Conservation (phyloP, 1,140 invertebrate species). For the Drosophila bifasciata region DNA sequence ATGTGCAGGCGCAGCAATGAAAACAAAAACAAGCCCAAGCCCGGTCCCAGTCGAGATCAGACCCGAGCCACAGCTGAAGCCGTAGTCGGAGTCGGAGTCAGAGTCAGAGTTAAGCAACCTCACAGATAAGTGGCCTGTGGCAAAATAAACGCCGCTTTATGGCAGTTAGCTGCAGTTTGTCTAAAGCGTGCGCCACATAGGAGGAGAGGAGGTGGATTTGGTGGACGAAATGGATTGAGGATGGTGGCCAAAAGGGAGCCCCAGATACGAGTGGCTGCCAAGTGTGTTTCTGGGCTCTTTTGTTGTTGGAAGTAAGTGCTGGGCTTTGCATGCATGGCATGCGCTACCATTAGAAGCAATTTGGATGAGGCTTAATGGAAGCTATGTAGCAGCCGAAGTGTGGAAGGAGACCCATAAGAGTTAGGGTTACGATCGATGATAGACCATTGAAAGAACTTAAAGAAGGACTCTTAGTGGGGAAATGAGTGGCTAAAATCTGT, state of each 20-base stretch:
- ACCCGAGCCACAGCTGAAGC: slow-evolving; percentile 27
- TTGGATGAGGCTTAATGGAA: slow-evolving; percentile 65
- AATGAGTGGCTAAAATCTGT: slow-evolving; percentile 16
- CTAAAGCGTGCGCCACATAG: slow-evolving; percentile 64
- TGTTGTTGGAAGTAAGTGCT: slow-evolving; percentile 64
- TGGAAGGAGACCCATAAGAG: slow-evolving; percentile 18
- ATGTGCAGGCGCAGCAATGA: slow-evolving; percentile 65
- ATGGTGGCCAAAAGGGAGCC: slow-evolving; percentile 61
- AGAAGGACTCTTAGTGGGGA: too few species aligned
- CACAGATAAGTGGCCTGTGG: slow-evolving; percentile 80
- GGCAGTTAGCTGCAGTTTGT: slow-evolving; percentile 80
- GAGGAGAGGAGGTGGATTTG: slow-evolving; percentile 19
- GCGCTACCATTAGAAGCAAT: slow-evolving; percentile 79
- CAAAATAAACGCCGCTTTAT: slow-evolving; percentile 82
- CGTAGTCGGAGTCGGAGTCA: slow-evolving; percentile 20
- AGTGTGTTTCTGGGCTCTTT: slow-evolving; percentile 53
- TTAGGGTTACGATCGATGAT: slow-evolving; percentile 17
- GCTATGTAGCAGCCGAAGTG: slow-evolving; percentile 15
- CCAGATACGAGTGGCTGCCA: slow-evolving; percentile 57
- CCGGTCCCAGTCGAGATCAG: slow-evolving; percentile 22
- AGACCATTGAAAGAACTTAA: slow-evolving; percentile 16
- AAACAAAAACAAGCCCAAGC: slow-evolving; percentile 69
- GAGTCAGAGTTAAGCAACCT: slow-evolving; percentile 55
- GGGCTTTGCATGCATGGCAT: slow-evolving; percentile 78
- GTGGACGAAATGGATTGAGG: slow-evolving; percentile 18